phyloP scores from a whole-genome alignment of 2,797 vertebrate genomes.

The Crocidura indochinensis region DNA sequence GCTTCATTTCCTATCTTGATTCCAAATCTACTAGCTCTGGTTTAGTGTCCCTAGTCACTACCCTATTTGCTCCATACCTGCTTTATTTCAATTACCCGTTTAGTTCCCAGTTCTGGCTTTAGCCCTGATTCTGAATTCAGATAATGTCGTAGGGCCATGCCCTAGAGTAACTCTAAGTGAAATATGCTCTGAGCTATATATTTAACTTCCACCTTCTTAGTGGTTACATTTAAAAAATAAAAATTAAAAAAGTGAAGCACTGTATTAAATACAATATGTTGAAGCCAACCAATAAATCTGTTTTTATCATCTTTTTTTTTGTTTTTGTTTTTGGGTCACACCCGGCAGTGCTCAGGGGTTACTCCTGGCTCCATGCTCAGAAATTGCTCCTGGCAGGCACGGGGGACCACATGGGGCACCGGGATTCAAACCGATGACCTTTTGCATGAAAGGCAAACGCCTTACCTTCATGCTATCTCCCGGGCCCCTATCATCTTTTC shows the following conservation, averaged over 20 bases:
- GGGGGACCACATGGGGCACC: no score
- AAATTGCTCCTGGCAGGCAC: no score
- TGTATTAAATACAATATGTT: conserved; percentile 25
- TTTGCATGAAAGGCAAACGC: no score
- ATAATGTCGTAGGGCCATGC: not conserved
- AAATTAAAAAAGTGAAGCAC: conserved; percentile 30
- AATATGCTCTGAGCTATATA: conserved; percentile 55
- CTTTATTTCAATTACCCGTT: conserved; percentile 30
- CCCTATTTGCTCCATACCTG: conserved; percentile 27
- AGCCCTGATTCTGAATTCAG: conserved; percentile 48
- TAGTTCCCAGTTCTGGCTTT: conserved; percentile 39
- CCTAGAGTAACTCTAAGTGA: conserved; percentile 37
- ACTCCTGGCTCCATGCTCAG: no score
- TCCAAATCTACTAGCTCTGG: conserved; percentile 43
- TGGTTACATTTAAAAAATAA: conserved; percentile 51
- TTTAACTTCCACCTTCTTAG: conserved; percentile 44
- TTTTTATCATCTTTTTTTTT: conserved; percentile 28
- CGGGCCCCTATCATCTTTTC: conserved; percentile 14
- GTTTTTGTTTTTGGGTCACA: no score
- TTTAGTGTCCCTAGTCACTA: conserved; percentile 3
- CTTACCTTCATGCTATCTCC: no score
- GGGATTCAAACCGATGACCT: no score
- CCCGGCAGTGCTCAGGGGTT: no score
- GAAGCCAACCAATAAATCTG: conserved; percentile 44
- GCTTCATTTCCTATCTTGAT: conserved; percentile 45